Conservation (phyloP, 2,113 vertebrate species). For the Ptyas mucosa region DNA sequence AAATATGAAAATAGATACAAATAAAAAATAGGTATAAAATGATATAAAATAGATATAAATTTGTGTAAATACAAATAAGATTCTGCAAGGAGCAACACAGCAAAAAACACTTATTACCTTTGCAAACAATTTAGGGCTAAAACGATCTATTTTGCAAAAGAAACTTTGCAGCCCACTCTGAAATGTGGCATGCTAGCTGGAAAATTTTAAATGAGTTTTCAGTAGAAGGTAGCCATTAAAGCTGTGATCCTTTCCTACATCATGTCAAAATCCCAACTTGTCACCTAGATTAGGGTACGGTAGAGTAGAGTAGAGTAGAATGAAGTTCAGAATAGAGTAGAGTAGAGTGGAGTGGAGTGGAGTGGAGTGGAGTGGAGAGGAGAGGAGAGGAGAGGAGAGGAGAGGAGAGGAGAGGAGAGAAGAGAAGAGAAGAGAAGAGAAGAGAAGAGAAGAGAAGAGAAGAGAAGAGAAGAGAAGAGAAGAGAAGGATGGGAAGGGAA, state of each 20-base stretch:
- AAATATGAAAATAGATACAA: neutral
- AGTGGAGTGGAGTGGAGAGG: too few species aligned
- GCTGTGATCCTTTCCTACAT: neutral
- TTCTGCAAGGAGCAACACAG: neutral
- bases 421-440: too few species aligned
- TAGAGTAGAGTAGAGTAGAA: neutral
- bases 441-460: too few species aligned
- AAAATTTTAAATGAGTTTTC: neutral
- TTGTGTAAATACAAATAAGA: neutral
- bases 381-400: too few species aligned
- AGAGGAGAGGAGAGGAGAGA: too few species aligned
- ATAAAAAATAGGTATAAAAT: neutral
- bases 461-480: too few species aligned
- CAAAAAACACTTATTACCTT: neutral
- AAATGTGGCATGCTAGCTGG: neutral
- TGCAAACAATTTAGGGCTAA: neutral
- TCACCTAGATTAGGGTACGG: too few species aligned
- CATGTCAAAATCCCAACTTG: neutral
- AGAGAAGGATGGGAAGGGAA: rapidly evolving
- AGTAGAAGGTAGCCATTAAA: neutral
- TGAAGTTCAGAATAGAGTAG: too few species aligned
- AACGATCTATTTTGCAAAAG: neutral
- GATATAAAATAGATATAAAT: neutral
- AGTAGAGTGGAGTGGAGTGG: too few species aligned
- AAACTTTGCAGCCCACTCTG: neutral